phyloP scores from a whole-genome alignment of 2,888 invertebrate genomes.

The Gibbula magus region DNA sequence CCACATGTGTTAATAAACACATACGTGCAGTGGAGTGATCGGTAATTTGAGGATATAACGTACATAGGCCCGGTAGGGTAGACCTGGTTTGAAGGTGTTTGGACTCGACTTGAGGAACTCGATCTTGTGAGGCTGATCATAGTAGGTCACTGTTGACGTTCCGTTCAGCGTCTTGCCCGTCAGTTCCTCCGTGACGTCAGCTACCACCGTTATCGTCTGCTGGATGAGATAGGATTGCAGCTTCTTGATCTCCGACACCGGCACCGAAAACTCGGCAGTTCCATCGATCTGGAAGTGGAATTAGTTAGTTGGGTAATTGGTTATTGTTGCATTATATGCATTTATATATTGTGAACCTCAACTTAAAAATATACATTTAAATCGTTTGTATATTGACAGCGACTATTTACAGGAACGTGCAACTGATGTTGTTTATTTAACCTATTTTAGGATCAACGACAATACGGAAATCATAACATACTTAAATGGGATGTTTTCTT shows the following conservation, averaged over 20 bases:
- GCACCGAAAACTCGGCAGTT: conserved; percentile 7
- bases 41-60: conserved; percentile 62
- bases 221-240: not conserved
- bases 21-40: not conserved
- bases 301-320: not conserved
- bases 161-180: conserved; percentile 90
- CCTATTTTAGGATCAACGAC: too few species aligned
- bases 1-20: not conserved
- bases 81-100: conserved; percentile 89
- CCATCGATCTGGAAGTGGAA: conserved; percentile 28
- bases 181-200: conserved; percentile 90
- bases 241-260: conserved; percentile 18
- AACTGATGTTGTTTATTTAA: too few species aligned
- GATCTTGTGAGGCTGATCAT: conserved; percentile 85
- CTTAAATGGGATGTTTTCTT: too few species aligned
- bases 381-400: too few species aligned
- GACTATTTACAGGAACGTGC: too few species aligned
- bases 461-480: too few species aligned
- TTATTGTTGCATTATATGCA: too few species aligned
- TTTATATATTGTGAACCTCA: too few species aligned
- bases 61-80: conserved; percentile 88
- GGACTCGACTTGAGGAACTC: conserved; percentile 84
- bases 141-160: conserved; percentile 83
- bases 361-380: too few species aligned
- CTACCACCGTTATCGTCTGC: conserved; percentile 70